phyloP scores from a whole-genome alignment of 2,113 vertebrate genomes.

The Vulpes ferrilata region DNA sequence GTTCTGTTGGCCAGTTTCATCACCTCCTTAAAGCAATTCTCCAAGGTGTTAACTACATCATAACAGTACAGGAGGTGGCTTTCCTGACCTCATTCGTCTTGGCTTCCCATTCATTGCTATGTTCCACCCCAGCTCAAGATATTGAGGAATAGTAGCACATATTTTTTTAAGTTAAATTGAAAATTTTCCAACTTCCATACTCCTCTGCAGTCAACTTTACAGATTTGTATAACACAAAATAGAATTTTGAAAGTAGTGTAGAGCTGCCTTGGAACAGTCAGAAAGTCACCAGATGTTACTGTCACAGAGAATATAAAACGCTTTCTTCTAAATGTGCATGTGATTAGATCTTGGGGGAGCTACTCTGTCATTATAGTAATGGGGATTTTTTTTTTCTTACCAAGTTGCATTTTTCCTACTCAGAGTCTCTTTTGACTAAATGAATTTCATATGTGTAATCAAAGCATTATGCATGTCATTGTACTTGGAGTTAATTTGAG shows the following conservation, averaged over 20 bases:
- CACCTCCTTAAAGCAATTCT: neutral
- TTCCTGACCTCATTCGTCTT: neutral
- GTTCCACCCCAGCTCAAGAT: neutral
- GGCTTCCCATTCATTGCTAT: neutral
- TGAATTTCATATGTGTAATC: slow-evolving; percentile 82
- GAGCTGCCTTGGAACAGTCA: slow-evolving; percentile 28
- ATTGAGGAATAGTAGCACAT: slow-evolving; percentile 29
- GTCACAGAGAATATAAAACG: slow-evolving; percentile 38
- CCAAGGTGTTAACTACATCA: neutral
- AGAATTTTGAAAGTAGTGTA: slow-evolving; percentile 40
- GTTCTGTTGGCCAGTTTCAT: neutral
- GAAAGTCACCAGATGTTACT: slow-evolving; percentile 76
- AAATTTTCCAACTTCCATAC: slow-evolving; percentile 30
- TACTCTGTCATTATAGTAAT: slow-evolving; percentile 76
- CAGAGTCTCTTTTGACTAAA: slow-evolving; percentile 78
- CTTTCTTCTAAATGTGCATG: slow-evolving; percentile 74
- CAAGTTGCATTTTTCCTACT: slow-evolving; percentile 74
- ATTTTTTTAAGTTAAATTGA: slow-evolving; percentile 62
- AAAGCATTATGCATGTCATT: slow-evolving; percentile 76
- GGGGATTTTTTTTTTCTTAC: slow-evolving; percentile 42
- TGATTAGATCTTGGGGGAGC: slow-evolving; percentile 73
- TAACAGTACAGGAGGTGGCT: accelerated
- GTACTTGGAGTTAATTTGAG: slow-evolving; percentile 75
- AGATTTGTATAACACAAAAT: slow-evolving; percentile 39
- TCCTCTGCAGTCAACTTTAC: slow-evolving; percentile 62